Evolutionary conservation across 2,113 vertebrate genomes (phyloP).

Genomic region (Oophaga pumilio): DNA sequence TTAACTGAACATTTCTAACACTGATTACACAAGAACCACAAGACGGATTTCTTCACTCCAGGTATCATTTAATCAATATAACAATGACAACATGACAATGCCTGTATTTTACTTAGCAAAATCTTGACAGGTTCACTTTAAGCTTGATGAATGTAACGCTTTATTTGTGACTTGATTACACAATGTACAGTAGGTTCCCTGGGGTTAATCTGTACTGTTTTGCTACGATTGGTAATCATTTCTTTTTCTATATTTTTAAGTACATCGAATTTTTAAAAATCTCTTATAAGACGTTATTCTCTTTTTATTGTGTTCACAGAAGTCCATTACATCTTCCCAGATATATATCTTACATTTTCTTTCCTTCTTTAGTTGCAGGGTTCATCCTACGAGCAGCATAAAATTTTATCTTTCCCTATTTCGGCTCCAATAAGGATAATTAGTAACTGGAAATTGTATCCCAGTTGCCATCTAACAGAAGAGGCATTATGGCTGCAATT

Average conservation of each 20-base stretch:
- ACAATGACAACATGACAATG: too few relatives aligned
- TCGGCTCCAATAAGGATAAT: conserved; percentile 12
- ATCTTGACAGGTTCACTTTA: too few relatives aligned
- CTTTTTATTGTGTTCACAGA: background rate
- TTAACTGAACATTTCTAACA: too few relatives aligned
- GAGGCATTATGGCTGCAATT: conserved; percentile 17
- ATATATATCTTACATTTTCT: background rate
- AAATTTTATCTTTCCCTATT: conserved; percentile 37
- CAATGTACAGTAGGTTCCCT: background rate
- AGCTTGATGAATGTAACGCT: too few relatives aligned
- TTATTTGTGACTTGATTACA: too few relatives aligned
- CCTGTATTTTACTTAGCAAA: too few relatives aligned
- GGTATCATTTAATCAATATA: too few relatives aligned
- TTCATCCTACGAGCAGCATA: background rate
- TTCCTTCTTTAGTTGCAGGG: background rate
- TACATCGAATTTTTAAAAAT: background rate
- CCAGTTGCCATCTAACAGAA: background rate
- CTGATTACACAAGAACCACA: too few relatives aligned
- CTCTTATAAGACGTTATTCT: background rate
- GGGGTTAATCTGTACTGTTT: background rate
- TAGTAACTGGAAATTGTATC: background rate
- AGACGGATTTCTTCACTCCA: too few relatives aligned
- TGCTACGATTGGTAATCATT: background rate
- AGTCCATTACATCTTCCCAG: background rate
- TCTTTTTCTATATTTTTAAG: background rate